Base-by-base conservation (phyloP, 2,797 vertebrate species). In the Acanthurus leucopareius region DNA sequence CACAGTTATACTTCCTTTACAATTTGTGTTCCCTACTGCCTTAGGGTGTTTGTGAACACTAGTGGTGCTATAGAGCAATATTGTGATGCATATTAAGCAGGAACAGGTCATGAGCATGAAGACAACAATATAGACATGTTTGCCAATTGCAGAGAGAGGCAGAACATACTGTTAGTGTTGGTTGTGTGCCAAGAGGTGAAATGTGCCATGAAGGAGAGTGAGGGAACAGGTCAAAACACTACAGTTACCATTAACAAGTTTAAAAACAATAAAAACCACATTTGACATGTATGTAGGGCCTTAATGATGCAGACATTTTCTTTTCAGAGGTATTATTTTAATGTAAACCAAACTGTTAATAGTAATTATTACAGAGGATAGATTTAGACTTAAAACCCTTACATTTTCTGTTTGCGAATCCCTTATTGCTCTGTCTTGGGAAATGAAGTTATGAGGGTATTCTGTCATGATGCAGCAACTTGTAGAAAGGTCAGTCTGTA, bases 401-500 rank as follows among this genome's bases (percentile, higher is more conserved):
- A 44, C 7, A 1, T 64, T 48, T 63, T 53, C 38, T 65, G 20
- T 56, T 54, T 64, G 16, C 10, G 28, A 19, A 47, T 53, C 35
- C 45, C 15, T 42, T 53, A 40, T 56, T 60, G 40, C 45, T 54
- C 47, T 51, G 0, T 48, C 9, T 48, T 62, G 20, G 61, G 54
- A 56, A 65, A 64, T 49, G 3, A 68, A 61, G n/a, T 51, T 17
- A 48, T 42, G 14, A 49, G 51, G 49, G 63, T 45, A 63, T 19
- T 17, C 16, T 68, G 52, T 57, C 63, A 19, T 32, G 35, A 60
- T 57, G 45, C 42, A 62, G 56, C 32, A 19, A 5, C n/a, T 35
- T 25, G 13, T 25, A 42, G 48, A 67, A 60, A 75, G 61, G 60
- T 52, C 48, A 48, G 51, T 62, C 40, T 62, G 14, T 80, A n/a